Base-by-base conservation (phyloP, 2,888 invertebrate genomes). In the Euproctis similis region DNA sequence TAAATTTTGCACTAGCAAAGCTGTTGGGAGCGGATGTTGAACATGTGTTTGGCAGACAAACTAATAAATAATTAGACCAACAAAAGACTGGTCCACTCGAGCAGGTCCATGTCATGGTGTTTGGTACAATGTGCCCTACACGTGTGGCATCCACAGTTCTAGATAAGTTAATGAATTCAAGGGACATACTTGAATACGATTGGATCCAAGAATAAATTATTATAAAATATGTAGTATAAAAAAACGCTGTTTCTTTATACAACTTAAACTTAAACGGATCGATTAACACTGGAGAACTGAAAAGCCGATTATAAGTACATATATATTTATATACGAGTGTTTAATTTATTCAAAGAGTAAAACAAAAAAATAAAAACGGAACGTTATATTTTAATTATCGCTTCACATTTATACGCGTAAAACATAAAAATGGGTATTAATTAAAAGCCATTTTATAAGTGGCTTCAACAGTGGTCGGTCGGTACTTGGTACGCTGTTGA, bases 61-160 rank as follows among this genome's bases (percentile, higher is more conserved):
- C 76, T 77, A 73, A 75, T 64, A 65, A 71, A 75, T 74, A 80
- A 82, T 82, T 82, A 81, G 75, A n/a, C n/a, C 70, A 53, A 70
- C 68, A 61, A 63, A 67, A 64, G 60, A 60, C 54, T n/a, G n/a
- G 49, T 58, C 61, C 59, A 59, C 57, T 38, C 43, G 34, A 53
- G 54, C 37, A 45, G 39, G 36, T 39, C 43, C 57, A 55, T 59
- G 66, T 78, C n/a, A n/a, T n/a, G n/a, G n/a, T n/a, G n/a, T n/a
- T n/a, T 81, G 82, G 77, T 82, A 81, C 81, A 78, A 78, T 81
- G 81, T 82, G 81, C 63, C 62, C 53, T 58, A 59, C 81, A 80
- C 76, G 62, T 80, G 76, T 59, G 55, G 53, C 63, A 70, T 76
- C 73, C 71, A 68, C 56, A 51, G 36, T 33, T 44, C 49, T 46